phyloP scores from a whole-genome alignment of 2,797 vertebrate genomes.

The Karalla daura region DNA sequence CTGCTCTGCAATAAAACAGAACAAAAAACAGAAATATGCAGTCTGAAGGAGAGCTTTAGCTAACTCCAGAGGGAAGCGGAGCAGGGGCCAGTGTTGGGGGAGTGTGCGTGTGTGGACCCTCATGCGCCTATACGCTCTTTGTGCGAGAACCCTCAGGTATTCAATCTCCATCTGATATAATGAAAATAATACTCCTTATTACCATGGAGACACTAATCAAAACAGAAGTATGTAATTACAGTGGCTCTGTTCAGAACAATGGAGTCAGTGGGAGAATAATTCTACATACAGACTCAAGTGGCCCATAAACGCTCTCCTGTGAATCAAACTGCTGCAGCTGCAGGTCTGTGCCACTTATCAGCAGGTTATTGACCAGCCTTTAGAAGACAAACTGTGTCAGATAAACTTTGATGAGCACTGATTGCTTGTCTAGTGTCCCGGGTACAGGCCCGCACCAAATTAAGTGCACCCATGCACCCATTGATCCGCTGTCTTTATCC shows the following conservation, averaged over 20 bases:
- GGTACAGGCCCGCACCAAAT: conserved; percentile 12
- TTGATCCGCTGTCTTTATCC: conserved; percentile 53
- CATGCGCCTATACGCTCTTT: conserved; percentile 17
- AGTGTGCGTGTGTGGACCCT: conserved; percentile 9
- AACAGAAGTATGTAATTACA: conserved; percentile 47
- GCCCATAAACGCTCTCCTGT: conserved; percentile 11
- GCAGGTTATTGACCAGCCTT: conserved; percentile 40
- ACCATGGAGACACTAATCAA: conserved; percentile 41
- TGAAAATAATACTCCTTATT: conserved; percentile 44
- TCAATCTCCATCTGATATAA: conserved; percentile 40
- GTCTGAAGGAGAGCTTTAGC: conserved; percentile 74
- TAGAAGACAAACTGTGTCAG: conserved; percentile 37
- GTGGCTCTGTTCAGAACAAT: conserved; percentile 21
- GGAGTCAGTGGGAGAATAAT: conserved; percentile 15
- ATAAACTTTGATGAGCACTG: conserved; percentile 44
- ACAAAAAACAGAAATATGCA: conserved; percentile 76
- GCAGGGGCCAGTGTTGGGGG: conserved; percentile 62
- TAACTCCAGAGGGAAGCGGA: conserved; percentile 58
- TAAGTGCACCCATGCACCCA: conserved; percentile 37
- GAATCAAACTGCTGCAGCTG: conserved; percentile 26
- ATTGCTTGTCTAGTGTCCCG: conserved; percentile 18
- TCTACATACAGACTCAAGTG: conserved; percentile 5
- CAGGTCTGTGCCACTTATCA: conserved; percentile 31
- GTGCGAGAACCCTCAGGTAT: conserved; percentile 38
- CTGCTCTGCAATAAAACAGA: conserved; percentile 79